Conservation (phyloP, 2,113 vertebrate species). For the Cynocephalus volans region DNA sequence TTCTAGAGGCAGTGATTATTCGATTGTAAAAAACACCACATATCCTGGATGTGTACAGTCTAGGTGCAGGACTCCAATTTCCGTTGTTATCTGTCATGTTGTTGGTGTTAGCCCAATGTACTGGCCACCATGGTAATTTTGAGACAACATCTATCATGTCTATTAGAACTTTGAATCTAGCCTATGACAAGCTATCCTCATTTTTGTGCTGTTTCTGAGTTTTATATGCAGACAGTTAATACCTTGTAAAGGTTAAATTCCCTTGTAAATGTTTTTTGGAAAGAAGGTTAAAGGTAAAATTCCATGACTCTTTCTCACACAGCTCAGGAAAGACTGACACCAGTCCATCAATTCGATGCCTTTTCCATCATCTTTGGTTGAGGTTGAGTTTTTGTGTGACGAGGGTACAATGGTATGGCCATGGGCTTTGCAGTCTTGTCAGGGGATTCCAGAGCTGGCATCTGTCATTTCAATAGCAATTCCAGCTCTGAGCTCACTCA, state of each 20-base stretch:
- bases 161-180: too few relatives aligned
- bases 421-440: accelerated
- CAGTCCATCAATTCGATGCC: accelerated
- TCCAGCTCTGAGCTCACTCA: too few relatives aligned
- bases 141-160: not conserved
- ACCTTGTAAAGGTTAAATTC: accelerated
- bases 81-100: not conserved
- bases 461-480: too few relatives aligned
- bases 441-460: not conserved
- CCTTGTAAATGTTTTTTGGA: not conserved
- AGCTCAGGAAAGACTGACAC: not conserved
- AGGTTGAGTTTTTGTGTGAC: accelerated
- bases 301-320: too few relatives aligned
- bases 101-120: not conserved
- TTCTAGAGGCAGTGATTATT: not conserved
- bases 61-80: accelerated
- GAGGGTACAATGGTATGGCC: not conserved
- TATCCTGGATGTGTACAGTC: accelerated
- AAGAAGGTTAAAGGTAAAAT: not conserved
- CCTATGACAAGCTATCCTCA: not conserved
- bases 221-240: accelerated
- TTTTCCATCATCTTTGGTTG: too few relatives aligned
- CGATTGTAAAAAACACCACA: not conserved
- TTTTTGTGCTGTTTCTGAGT: not conserved
- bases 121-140: not conserved